Base-by-base conservation (phyloP, 2,888 invertebrate genomes). In the Clusia tigrina region DNA sequence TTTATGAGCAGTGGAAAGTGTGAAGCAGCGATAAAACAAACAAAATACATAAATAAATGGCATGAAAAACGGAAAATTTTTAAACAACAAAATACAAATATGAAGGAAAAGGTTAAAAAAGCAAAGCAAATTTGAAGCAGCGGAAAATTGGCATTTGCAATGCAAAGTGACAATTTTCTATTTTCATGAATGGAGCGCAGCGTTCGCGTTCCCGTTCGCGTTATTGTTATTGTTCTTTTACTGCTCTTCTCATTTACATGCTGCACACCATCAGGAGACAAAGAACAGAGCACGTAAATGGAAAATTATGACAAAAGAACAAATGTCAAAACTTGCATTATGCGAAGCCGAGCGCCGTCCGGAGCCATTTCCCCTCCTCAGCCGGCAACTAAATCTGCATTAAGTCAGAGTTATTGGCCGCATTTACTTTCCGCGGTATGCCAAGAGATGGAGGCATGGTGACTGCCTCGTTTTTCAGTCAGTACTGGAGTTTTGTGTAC, bases 1-100 rank as follows among this genome's bases (percentile, higher is more conserved):
- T 58, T 51, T 58, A 58, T 58, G 58, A 58, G 37, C 18, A 32
- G 58, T 52, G 52, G 52, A 48, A 24, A 56, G n/a, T 54, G 37
- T 42, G 46, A 37, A 37, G 15, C n/a, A 37, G 32, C 48, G 48
- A 51, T 55, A 55, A n/a, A n/a, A n/a, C n/a, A n/a, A n/a, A n/a
- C 38, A 24, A 58, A 52, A 15, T n/a, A 46, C 22, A 46, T 3
- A 12, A 57, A 54, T 15, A 9, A 18, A 2, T n/a, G 18, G n/a
- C 32, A 52, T 2, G 32, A 54, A 10, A 24, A 25, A 25, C 2
- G n/a, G 20, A 26, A 38, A 18, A 48, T 26, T n/a, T 5, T 15
- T 15, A 2, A 18, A 55, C 18, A 3, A n/a, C 15, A 20, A 15
- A 22, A 22, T n/a, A 32, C 17, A 32, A 17, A 17, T 32, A 15